Evolutionary conservation across 1,140 invertebrate genomes (phyloP).

Genomic region (Monomorium pharaonis): DNA sequence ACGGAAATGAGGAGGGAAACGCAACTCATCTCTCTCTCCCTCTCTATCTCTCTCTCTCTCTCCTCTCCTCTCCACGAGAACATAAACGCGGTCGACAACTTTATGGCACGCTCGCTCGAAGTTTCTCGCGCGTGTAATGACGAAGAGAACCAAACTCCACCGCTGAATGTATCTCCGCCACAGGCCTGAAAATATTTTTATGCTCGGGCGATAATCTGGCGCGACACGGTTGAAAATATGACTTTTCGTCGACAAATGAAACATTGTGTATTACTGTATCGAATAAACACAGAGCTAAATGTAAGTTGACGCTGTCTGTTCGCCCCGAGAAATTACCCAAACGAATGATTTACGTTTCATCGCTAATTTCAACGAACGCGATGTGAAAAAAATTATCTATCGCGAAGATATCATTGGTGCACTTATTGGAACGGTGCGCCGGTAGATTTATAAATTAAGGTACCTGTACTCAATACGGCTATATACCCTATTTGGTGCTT

Average conservation of each 20-base stretch:
- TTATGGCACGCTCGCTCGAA: slow-evolving; percentile 12
- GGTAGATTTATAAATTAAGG: too few relatives aligned
- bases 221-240: background rate
- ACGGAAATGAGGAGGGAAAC: slow-evolving; percentile 44
- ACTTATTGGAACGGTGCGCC: background rate
- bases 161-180: background rate
- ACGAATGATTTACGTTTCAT: background rate
- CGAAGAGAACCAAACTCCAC: background rate
- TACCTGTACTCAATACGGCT: too few relatives aligned
- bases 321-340: background rate
- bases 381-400: background rate
- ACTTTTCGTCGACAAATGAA: slow-evolving; percentile 23
- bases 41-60: too few relatives aligned
- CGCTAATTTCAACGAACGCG: slow-evolving; percentile 1
- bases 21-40: slow-evolving; percentile 48
- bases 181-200: slow-evolving; percentile 30
- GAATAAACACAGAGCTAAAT: background rate
- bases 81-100: slow-evolving; percentile 30
- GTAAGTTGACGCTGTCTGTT: background rate
- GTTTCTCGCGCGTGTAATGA: slow-evolving; percentile 45
- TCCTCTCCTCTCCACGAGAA: background rate
- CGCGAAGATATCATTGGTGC: background rate
- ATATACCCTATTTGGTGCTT: too few relatives aligned
- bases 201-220: background rate
- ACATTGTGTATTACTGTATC: slow-evolving; percentile 27